phyloP scores from a whole-genome alignment of 2,113 vertebrate species.

The western clawed frog (Xenopus tropicalis) region UCB_Xtro_10.0 CM004443.2:139279001-139279500 shows the following conservation, averaged over 20 bases:
- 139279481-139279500: too few relatives aligned
- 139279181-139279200: slow-evolving; percentile 63
- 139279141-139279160: slow-evolving; percentile 72
- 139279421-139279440: too few relatives aligned
- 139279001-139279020: neutral
- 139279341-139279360: too few relatives aligned
- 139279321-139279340: neutral
- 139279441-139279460: too few relatives aligned
- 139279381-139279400: too few relatives aligned
- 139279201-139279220: slow-evolving; percentile 72
- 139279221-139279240: too few relatives aligned
- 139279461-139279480: too few relatives aligned
- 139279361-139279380: too few relatives aligned
- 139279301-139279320: too few relatives aligned
- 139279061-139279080: slow-evolving; percentile 71
- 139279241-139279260: too few relatives aligned
- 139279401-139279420: too few relatives aligned
- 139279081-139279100: slow-evolving; percentile 70
- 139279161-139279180: slow-evolving; percentile 73
- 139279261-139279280: neutral
- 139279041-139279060: slow-evolving; percentile 78
- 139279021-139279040: slow-evolving; percentile 69
- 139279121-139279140: slow-evolving; percentile 67
- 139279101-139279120: slow-evolving; percentile 71
- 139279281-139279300: too few relatives aligned